Base-by-base conservation (phyloP, 2,888 invertebrate species). In the Belgica antarctica region DNA sequence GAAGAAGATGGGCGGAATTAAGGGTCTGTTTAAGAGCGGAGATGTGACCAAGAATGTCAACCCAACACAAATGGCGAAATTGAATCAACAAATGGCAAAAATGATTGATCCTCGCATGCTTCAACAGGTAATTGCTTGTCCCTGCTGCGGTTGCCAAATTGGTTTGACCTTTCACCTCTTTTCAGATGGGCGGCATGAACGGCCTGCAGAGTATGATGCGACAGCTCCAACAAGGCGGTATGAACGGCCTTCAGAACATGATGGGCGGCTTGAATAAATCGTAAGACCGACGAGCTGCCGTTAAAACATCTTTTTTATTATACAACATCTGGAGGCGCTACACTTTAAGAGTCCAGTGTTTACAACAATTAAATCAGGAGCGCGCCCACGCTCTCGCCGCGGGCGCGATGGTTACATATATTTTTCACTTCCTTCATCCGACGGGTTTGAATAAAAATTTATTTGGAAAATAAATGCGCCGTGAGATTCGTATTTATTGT, bases 1-100 rank as follows among this genome's bases (percentile, higher is more conserved):
- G 1, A 99, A 99, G 82, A 98, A 98, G 81, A 99, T 99, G 98
- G 99, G 99, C 70, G 98, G 98, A 71, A 98, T 99, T 74, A 99
- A 99, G 79, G 98, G 98, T 17, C 83, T 99, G 24, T 99, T 99
- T 81, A 98, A 96, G 82, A 94, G 96, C 71, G 98, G 98, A 36
- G 98, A 99, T 78, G 96, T 98, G 89, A 90, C 94, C 2, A 98
- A 97, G 81, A 99, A 99, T 81, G 96, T 99, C 0, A 99, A 99
- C 81, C 96, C 94, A 73, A 89, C 89, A 34, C 98, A 99, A 83
- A 98, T 99, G 96, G 94, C 95, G 0, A 97, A 97, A 81, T 84
- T 99, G 8, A 98, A 99, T 81, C 96, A 97, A 80, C 97, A 99
- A 82, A 98, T 99, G 96, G 97, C 98, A 4, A 96, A 94, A 81